Conservation (phyloP, 2,888 invertebrate genomes). For the Lacanobia oleracea region DNA sequence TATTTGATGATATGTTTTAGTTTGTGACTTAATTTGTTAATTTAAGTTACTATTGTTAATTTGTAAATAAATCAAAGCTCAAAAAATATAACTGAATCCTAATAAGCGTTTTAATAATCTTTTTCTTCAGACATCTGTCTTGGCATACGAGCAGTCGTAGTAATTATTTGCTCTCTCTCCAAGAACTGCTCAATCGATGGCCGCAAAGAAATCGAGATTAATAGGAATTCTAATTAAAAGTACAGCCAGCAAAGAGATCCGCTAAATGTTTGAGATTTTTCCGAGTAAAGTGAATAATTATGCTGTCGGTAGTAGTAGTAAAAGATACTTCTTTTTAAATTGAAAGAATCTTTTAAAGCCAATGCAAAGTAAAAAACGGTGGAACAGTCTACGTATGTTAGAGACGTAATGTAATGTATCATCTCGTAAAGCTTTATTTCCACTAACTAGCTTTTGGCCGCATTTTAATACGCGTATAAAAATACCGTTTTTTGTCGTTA, state of each 20-base stretch:
- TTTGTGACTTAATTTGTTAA: too few relatives aligned
- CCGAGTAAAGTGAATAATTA: slow-evolving; percentile 22
- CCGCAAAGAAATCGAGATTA: slow-evolving; percentile 64
- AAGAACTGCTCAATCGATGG: slow-evolving; percentile 21
- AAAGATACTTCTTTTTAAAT: background rate
- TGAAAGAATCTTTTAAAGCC: slow-evolving; percentile 1
- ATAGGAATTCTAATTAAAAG: slow-evolving; percentile 71
- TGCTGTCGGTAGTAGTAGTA: background rate
- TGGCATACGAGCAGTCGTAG: background rate
- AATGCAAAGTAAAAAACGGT: background rate
- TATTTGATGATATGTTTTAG: too few relatives aligned
- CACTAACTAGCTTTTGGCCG: too few relatives aligned
- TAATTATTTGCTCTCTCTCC: slow-evolving; percentile 35
- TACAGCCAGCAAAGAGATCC: slow-evolving; percentile 50
- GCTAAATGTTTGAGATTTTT: slow-evolving; percentile 12
- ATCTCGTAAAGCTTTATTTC: background rate
- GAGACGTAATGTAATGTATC: background rate
- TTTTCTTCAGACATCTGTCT: background rate
- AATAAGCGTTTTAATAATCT: background rate
- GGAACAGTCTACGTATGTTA: too few relatives aligned
- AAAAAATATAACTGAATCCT: background rate
- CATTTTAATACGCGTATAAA: too few relatives aligned
- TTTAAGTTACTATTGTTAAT: background rate
- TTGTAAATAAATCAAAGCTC: too few relatives aligned
- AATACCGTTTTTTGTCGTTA: too few relatives aligned